Percentiles rank a stretch among this genome's conserved stretches.
These are phyloP conservation scores for Lethenteron camtschaticum DNA, from an alignment of 2,113 vertebrate genomes.

Conservation along the genomic window DNA sequence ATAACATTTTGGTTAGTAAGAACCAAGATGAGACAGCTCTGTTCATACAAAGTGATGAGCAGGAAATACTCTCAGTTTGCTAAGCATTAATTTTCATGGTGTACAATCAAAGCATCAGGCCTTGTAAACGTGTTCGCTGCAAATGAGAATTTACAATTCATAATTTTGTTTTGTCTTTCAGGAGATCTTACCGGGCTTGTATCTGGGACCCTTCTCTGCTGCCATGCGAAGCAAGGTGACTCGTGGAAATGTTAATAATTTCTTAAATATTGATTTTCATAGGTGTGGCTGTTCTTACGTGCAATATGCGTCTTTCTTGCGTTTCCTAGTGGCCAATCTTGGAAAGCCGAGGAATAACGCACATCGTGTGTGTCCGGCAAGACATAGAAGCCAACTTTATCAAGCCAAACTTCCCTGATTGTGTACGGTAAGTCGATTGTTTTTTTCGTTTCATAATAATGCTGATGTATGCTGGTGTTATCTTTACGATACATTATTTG, in stretches of 20 bases:
- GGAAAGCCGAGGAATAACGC: conserved; percentile 80
- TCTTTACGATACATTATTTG: too few relatives aligned
- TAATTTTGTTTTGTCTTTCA: conserved; percentile 17
- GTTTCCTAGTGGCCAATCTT: conserved; percentile 52
- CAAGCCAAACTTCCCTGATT: conserved; percentile 89
- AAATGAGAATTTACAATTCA: conserved; percentile 10
- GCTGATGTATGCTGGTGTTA: too few relatives aligned
- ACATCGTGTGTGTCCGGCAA: conserved; percentile 89
- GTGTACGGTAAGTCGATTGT: conserved; percentile 53
- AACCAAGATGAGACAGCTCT: neutral
- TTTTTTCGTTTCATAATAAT: too few relatives aligned
- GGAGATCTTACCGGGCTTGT: conserved; percentile 92
- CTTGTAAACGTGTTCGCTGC: neutral
- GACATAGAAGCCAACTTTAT: conserved; percentile 99
- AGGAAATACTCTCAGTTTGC: neutral
- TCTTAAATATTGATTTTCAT: too few relatives aligned
- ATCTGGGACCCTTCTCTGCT: conserved; percentile 91
- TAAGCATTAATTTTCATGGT: neutral
- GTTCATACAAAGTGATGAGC: neutral
- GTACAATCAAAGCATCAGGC: neutral
- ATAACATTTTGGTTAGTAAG: too few relatives aligned
- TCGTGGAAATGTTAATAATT: neutral
- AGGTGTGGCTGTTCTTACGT: neutral
- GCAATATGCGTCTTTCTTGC: conserved; percentile 1
- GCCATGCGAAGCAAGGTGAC: conserved; percentile 98